Evolutionary conservation across 2,113 vertebrate species (phyloP).

Genomic region (Leiothrix lutea): DNA sequence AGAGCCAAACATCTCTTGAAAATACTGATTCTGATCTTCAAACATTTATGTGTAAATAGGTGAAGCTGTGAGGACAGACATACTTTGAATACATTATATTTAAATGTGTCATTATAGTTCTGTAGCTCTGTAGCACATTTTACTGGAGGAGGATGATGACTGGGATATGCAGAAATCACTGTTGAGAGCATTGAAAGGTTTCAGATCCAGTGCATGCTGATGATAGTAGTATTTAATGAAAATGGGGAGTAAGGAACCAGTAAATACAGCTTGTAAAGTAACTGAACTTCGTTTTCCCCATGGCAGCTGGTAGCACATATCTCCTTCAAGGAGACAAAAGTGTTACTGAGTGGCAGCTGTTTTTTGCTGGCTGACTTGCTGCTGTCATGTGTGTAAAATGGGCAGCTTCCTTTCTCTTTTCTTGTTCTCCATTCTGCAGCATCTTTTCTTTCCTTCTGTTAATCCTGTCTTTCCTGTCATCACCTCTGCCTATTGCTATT

Average conservation of each 20-base stretch:
- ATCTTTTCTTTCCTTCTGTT: slow-evolving; percentile 41
- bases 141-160: background rate
- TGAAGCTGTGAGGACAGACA: background rate
- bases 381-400: background rate
- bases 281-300: background rate
- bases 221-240: background rate
- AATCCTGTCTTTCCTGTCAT: background rate
- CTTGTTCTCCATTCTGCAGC: background rate
- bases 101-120: background rate
- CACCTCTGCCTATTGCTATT: background rate
- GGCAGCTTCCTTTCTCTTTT: background rate
- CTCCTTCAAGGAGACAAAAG: slow-evolving; percentile 11
- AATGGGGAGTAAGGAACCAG: background rate
- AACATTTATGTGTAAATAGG: background rate
- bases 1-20: background rate
- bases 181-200: background rate
- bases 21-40: background rate
- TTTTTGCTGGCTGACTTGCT: slow-evolving; percentile 16
- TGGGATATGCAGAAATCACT: background rate
- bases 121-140: background rate
- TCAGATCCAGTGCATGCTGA: background rate
- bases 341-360: slow-evolving; percentile 17
- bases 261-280: background rate
- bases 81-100: background rate
- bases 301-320: background rate